These are phyloP conservation scores for Carterocephalus palaemon DNA, from an alignment of 2,888 invertebrate species.

Conservation along the genomic window DNA sequence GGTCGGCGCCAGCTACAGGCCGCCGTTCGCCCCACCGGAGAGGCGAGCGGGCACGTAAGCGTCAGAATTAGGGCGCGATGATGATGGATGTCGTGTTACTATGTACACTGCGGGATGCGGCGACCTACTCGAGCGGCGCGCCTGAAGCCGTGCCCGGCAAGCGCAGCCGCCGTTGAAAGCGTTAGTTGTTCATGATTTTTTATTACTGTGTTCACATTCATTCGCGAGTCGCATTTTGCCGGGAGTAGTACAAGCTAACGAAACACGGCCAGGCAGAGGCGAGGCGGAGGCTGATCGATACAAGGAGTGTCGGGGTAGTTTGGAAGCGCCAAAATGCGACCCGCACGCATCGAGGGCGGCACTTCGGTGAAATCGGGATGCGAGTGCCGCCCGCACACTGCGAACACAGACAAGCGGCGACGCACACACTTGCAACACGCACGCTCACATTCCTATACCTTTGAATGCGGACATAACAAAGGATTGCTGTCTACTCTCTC, in stretches of 20 bases:
- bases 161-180: slow-evolving; percentile 60
- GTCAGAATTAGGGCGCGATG: slow-evolving; percentile 32
- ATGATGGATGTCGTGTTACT: slow-evolving; percentile 39
- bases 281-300: no score
- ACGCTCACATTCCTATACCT: slow-evolving; percentile 77
- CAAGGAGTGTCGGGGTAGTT: no score
- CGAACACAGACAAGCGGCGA: slow-evolving; percentile 39
- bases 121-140: slow-evolving; percentile 39
- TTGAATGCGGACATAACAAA: slow-evolving; percentile 74
- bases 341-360: slow-evolving; percentile 8
- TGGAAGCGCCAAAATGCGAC: slow-evolving; percentile 24
- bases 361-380: not conserved
- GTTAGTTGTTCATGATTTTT: slow-evolving; percentile 47
- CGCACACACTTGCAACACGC: slow-evolving; percentile 70
- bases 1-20: slow-evolving; percentile 11
- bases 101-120: slow-evolving; percentile 34
- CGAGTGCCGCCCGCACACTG: not conserved
- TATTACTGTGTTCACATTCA: slow-evolving; percentile 40
- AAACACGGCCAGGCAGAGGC: no score
- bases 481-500: slow-evolving; percentile 76
- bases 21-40: not conserved
- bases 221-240: slow-evolving; percentile 23
- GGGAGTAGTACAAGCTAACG: no score
- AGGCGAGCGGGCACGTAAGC: slow-evolving; percentile 27
- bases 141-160: slow-evolving; percentile 68